phyloP scores from a whole-genome alignment of 2,888 invertebrate species.

The Melieria picta region DNA sequence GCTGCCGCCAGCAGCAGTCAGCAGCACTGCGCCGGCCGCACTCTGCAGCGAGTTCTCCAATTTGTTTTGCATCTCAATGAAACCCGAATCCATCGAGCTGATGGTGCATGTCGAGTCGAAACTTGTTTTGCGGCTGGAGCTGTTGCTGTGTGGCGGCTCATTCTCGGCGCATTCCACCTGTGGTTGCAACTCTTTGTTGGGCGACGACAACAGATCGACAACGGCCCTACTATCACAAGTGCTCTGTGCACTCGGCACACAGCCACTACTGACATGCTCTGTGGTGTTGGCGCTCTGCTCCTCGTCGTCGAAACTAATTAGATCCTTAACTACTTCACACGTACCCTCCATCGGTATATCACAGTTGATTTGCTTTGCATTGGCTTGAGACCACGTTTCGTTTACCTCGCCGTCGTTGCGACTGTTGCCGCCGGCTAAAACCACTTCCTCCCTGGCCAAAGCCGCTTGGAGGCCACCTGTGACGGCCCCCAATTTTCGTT shows the following conservation, averaged over 20 bases:
- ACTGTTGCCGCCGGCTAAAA: no score
- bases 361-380: slow-evolving; percentile 45
- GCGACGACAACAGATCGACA: slow-evolving; percentile 54
- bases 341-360: slow-evolving; percentile 46
- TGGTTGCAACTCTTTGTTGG: slow-evolving; percentile 46
- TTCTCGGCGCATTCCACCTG: background rate
- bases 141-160: slow-evolving; percentile 55
- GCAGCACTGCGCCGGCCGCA: slow-evolving; percentile 30
- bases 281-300: slow-evolving; percentile 12
- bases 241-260: background rate
- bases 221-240: slow-evolving; percentile 39
- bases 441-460: no score
- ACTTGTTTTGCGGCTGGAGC: slow-evolving; percentile 65
- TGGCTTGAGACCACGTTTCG: slow-evolving; percentile 11
- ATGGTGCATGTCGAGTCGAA: slow-evolving; percentile 66
- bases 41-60: slow-evolving; percentile 52
- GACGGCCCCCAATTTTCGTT: slow-evolving; percentile 43
- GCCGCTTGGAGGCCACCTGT: slow-evolving; percentile 40
- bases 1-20: slow-evolving; percentile 16
- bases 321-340: slow-evolving; percentile 52
- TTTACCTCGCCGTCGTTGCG: background rate
- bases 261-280: slow-evolving; percentile 18
- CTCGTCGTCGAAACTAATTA: slow-evolving; percentile 63
- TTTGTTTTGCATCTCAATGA: slow-evolving; percentile 66
- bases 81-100: slow-evolving; percentile 67